phyloP scores from a whole-genome alignment of 2,113 vertebrate species.

The Ellobius talpinus region DNA sequence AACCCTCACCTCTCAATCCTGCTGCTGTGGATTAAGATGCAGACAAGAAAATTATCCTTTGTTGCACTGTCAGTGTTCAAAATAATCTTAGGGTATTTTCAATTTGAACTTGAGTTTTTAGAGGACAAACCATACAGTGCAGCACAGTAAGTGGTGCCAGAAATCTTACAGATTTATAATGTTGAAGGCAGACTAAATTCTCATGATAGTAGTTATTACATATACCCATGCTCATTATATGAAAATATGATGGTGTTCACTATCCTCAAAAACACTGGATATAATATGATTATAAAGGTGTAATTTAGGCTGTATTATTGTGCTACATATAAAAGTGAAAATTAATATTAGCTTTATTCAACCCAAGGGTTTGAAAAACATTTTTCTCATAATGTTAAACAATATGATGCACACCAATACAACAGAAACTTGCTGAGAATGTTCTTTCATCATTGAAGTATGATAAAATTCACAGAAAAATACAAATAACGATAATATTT shows the following conservation, averaged over 20 bases:
- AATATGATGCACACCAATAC: not conserved
- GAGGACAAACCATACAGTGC: not conserved
- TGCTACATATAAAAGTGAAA: not conserved
- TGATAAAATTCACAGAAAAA: not conserved
- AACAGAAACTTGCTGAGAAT: not conserved
- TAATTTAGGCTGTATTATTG: not conserved
- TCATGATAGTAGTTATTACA: not conserved
- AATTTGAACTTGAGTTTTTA: not conserved
- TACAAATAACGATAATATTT: not conserved
- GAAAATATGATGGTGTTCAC: not conserved
- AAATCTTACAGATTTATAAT: not conserved
- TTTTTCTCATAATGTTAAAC: not conserved
- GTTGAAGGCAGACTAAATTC: not conserved
- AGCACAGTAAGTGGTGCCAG: not conserved
- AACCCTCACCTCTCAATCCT: not conserved
- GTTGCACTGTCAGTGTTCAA: not conserved
- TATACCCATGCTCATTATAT: not conserved
- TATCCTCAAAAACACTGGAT: not conserved
- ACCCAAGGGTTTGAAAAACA: not conserved
- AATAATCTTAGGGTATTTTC: not conserved
- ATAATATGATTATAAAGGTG: not conserved
- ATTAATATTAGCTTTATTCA: slow-evolving; percentile 19
- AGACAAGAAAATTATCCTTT: not conserved
- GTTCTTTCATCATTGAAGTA: not conserved
- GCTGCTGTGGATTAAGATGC: not conserved